Percentiles rank a stretch among this genome's conserved stretches.
Conservation (phyloP, 2,888 invertebrate genomes). For the Drosophila atripex region DNA sequence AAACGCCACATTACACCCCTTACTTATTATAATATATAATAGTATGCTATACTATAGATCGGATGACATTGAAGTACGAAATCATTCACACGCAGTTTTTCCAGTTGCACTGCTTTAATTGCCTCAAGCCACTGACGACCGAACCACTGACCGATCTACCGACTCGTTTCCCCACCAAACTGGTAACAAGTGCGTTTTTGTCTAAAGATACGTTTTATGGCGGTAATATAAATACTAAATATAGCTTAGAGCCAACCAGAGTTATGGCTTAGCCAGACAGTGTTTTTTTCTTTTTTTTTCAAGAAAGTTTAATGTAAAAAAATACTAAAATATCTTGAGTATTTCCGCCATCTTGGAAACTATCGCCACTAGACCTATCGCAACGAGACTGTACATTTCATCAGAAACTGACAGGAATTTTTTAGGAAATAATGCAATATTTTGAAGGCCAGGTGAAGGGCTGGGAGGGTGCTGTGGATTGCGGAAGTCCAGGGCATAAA, state of each 20-base stretch:
- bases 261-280: too few species aligned
- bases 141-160: not conserved
- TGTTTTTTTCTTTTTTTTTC: too few species aligned
- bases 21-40: not conserved
- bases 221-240: conserved; percentile 5
- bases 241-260: not conserved
- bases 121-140: not conserved
- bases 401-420: conserved; percentile 4
- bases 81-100: conserved; percentile 55
- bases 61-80: conserved; percentile 39
- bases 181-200: conserved; percentile 39
- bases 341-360: not conserved
- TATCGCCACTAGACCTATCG: not conserved
- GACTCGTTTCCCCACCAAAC: conserved; percentile 24
- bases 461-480: conserved; percentile 7
- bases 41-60: conserved; percentile 2
- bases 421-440: not conserved
- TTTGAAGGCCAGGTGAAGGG: conserved; percentile 46
- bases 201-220: conserved; percentile 10
- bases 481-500: conserved; percentile 41
- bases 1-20: conserved; percentile 5
- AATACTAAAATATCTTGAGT: not conserved
- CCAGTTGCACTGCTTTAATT: conserved; percentile 41
- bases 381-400: conserved; percentile 23
- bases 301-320: too few species aligned